Percentiles rank a stretch among this genome's conserved stretches.
Evolutionary conservation across 1,140 invertebrate genomes (phyloP).

Genomic region (Cotesia vestalis): DNA sequence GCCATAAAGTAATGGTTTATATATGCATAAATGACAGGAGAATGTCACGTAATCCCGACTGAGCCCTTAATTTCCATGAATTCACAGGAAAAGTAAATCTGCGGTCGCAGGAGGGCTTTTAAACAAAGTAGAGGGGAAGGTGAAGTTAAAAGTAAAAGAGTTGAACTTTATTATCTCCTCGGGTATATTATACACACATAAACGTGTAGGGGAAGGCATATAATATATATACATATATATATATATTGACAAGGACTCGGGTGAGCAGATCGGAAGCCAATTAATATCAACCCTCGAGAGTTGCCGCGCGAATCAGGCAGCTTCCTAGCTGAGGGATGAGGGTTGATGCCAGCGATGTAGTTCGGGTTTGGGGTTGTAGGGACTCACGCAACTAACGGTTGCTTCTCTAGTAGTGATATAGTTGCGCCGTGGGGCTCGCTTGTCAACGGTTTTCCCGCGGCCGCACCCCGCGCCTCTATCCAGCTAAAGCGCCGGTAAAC

Average conservation of each 20-base stretch:
- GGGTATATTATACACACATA: no score
- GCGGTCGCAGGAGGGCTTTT: background rate
- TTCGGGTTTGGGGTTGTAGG: background rate
- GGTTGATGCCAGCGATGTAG: background rate
- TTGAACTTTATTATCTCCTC: background rate
- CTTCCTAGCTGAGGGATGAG: background rate
- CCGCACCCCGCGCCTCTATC: background rate
- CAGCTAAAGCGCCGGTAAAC: background rate
- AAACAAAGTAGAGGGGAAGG: background rate
- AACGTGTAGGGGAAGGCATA: background rate
- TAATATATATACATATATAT: background rate
- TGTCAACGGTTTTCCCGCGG: constrained; percentile 47
- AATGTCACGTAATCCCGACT: constrained; percentile 47
- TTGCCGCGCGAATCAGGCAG: constrained; percentile 33
- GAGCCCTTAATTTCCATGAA: constrained; percentile 58
- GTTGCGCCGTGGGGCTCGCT: constrained; percentile 53
- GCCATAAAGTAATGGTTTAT: constrained; percentile 1
- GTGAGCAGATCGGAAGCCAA: constrained; percentile 59
- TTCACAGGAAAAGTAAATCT: constrained; percentile 40
- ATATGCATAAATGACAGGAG: background rate
- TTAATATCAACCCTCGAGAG: constrained; percentile 53
- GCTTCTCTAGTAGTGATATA: constrained; percentile 28
- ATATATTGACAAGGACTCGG: background rate
- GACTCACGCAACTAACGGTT: background rate
- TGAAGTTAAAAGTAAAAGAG: constrained; percentile 2